These are phyloP conservation scores for Tetrapedia diversipes DNA, from an alignment of 2,888 invertebrate genomes.

Conservation along the genomic window DNA sequence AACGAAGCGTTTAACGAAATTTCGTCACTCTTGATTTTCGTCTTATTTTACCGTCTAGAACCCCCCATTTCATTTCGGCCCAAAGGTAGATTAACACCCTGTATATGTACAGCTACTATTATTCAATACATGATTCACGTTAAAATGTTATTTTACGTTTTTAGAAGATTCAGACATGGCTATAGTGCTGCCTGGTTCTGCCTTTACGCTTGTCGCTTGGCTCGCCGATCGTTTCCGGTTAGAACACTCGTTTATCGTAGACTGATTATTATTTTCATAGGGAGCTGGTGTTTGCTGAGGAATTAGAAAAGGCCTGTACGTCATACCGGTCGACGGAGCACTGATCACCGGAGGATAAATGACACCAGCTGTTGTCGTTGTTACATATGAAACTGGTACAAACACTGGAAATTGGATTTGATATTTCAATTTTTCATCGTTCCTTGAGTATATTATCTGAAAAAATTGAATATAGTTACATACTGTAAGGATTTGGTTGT, in stretches of 20 bases:
- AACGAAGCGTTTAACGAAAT: no score
- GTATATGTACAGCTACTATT: not conserved
- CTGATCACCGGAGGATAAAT: slow-evolving; percentile 85
- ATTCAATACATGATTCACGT: not conserved
- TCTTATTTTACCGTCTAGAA: no score
- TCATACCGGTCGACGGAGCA: slow-evolving; percentile 79
- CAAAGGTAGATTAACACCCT: no score
- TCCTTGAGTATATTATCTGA: not conserved
- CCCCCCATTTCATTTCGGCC: no score
- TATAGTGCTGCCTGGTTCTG: slow-evolving; percentile 84
- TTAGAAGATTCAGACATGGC: slow-evolving; percentile 86
- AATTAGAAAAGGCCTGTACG: slow-evolving; percentile 86
- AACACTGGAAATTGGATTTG: slow-evolving; percentile 49
- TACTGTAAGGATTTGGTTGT: slow-evolving; percentile 66
- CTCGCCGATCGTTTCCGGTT: slow-evolving; percentile 82
- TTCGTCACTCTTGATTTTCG: no score
- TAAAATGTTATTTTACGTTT: slow-evolving; percentile 78
- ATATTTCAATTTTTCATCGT: not conserved
- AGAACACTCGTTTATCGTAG: slow-evolving; percentile 44
- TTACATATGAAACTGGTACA: slow-evolving; percentile 85
- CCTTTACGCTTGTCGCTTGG: slow-evolving; percentile 85
- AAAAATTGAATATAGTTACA: slow-evolving; percentile 28
- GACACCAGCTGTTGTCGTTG: slow-evolving; percentile 84
- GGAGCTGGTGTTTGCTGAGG: slow-evolving; percentile 68
- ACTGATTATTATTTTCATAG: slow-evolving; percentile 47